phyloP scores from a whole-genome alignment of 1,140 invertebrate genomes.

The Mactra quadrangularis region DNA sequence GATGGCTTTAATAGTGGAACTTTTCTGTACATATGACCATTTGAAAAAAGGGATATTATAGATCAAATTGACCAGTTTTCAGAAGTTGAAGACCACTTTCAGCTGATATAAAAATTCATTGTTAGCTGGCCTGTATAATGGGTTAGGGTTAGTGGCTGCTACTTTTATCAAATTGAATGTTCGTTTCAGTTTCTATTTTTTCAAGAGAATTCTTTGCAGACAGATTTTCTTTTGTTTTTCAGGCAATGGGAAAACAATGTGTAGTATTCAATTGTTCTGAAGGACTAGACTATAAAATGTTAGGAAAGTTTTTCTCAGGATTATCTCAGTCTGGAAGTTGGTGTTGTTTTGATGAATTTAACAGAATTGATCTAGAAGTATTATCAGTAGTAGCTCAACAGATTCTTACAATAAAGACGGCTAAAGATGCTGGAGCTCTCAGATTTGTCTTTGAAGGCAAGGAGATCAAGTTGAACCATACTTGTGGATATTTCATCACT shows the following conservation, averaged over 20 bases:
- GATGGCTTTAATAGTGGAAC: too few relatives aligned
- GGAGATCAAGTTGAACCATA: slow-evolving; percentile 81
- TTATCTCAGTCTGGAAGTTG: slow-evolving; percentile 93
- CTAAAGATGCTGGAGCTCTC: slow-evolving; percentile 75
- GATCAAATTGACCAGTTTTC: too few relatives aligned
- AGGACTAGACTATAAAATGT: slow-evolving; percentile 80
- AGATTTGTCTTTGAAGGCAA: slow-evolving; percentile 83
- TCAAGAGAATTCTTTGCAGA: too few relatives aligned
- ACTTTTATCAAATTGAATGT: too few relatives aligned
- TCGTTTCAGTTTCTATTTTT: too few relatives aligned
- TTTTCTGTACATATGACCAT: too few relatives aligned
- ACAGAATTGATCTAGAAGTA: slow-evolving; percentile 94
- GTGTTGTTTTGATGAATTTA: slow-evolving; percentile 97
- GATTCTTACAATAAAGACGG: slow-evolving; percentile 82
- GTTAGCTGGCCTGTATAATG: too few relatives aligned
- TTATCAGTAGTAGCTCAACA: slow-evolving; percentile 89
- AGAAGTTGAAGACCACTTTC: too few relatives aligned
- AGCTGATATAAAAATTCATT: too few relatives aligned
- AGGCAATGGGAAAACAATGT: slow-evolving; percentile 89
- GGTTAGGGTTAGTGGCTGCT: too few relatives aligned
- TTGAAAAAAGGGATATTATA: too few relatives aligned
- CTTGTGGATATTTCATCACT: slow-evolving; percentile 83
- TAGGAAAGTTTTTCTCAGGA: slow-evolving; percentile 90
- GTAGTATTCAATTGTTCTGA: slow-evolving; percentile 82
- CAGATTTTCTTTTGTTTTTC: slow-evolving; percentile 86